These are phyloP conservation scores for Heteronetta atricapilla DNA, from an alignment of 2,113 vertebrate species.

Conservation along the genomic window DNA sequence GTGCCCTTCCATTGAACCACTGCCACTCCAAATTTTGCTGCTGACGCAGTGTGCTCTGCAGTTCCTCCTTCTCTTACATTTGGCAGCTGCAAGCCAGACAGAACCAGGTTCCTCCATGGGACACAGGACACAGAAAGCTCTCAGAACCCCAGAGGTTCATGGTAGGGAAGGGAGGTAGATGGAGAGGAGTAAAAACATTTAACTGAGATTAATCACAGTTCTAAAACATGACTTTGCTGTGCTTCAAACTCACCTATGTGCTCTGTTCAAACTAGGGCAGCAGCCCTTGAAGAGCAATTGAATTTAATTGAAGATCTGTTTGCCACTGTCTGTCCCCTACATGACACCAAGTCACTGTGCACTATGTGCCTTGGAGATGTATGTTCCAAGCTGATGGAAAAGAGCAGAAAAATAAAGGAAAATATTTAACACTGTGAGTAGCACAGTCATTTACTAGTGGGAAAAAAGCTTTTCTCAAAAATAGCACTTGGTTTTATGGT, in stretches of 20 bases:
- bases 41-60: background rate
- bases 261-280: background rate
- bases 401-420: background rate
- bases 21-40: background rate
- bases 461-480: background rate
- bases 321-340: background rate
- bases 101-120: background rate
- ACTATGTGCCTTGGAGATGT: background rate
- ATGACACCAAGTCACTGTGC: background rate
- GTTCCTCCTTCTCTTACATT: background rate
- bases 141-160: background rate
- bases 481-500: background rate
- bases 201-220: background rate
- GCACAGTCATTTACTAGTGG: background rate
- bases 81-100: background rate
- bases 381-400: background rate
- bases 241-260: background rate
- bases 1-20: background rate
- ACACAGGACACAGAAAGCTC: background rate
- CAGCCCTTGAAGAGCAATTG: background rate
- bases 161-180: background rate
- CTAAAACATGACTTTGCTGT: background rate
- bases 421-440: background rate
- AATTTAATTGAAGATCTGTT: background rate
- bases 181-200: background rate